These are phyloP conservation scores for Agonopterix arenella DNA, from an alignment of 2,888 invertebrate species.

Conservation along the genomic window DNA sequence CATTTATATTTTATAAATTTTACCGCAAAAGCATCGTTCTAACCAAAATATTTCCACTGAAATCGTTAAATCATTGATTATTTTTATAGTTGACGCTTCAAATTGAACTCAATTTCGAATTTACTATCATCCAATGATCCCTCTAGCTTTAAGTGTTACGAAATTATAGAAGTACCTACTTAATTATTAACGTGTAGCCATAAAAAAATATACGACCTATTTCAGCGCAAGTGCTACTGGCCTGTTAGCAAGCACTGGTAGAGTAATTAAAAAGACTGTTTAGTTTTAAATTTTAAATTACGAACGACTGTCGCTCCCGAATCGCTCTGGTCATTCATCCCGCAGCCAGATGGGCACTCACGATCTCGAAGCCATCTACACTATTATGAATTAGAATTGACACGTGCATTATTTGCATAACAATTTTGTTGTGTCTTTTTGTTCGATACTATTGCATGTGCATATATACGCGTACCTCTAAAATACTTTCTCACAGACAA, in stretches of 20 bases:
- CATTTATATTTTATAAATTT: no score
- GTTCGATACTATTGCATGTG: background rate
- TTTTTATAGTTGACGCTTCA: no score
- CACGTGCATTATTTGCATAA: constrained; percentile 53
- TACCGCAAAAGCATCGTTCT: no score
- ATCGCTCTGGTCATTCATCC: constrained; percentile 63
- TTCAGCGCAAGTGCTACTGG: constrained; percentile 11
- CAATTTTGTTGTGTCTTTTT: background rate
- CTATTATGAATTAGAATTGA: constrained; percentile 35
- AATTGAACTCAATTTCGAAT: no score
- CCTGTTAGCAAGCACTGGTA: constrained; percentile 18
- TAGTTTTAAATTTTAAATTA: constrained; percentile 39
- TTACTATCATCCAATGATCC: no score
- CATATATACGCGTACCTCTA: no score
- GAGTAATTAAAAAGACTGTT: constrained; percentile 30
- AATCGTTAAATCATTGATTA: no score
- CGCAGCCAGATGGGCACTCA: constrained; percentile 58
- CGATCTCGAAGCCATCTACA: constrained; percentile 46
- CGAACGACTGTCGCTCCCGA: constrained; percentile 48
- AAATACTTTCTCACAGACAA: no score
- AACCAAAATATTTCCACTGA: no score
- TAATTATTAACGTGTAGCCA: no score
- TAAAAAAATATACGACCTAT: background rate
- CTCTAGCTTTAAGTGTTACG: no score
- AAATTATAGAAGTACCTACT: no score